Base-by-base conservation (phyloP, 2,797 vertebrate species). In the Pantherophis alleghaniensis region DNA sequence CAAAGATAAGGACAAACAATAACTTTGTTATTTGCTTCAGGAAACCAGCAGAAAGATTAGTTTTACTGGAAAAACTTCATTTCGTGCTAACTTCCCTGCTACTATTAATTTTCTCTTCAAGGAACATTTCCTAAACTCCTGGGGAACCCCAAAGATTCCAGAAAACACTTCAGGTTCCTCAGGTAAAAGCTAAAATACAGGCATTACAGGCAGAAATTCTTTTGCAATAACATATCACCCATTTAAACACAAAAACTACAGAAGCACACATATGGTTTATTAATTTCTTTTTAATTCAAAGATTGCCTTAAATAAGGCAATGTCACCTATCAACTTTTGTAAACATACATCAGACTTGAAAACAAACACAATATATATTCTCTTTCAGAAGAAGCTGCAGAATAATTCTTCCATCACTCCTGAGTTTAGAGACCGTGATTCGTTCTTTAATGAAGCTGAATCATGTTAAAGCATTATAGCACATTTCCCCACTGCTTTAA, bases 251-350 rank as follows among this genome's bases (percentile, higher is more conserved):
- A 20, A 0, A 10, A 10, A 16, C 92, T 90, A 79, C 42, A 79
- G 24, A 93, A 74, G 91, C 9, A 74, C 63, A 93, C 83, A 42
- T 93, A 93, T 92, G 83, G 13, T 47, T 92, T 88, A 94, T 91
- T 37, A 96, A 96, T 90, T 92, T 69, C 63, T 55, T 93, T 95
- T 95, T 95, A 95, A 94, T 94, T 96, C 92, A 95, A 60, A 96
- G 92, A 86, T 42, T 92, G 69, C 24, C 95, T 59, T 79, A 92
- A 90, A 86, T 92, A 90, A 24, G 91, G 57, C 53, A 0, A 90
- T 87, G 94, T 88, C 93, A 95, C 22, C 55, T 88, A 94, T 22
- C 91, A 57, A 26, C 79, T 91, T 95, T 28, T 93, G 79, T 94
- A 93, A 93, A 94, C 57, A 92, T 53, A 92, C 55, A 91, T 91